A percentile compares a stretch with the other conserved stretches of the same genome.
These are phyloP conservation scores for Sebastes matsubarae DNA, from an alignment of 2,797 vertebrate species.

Conservation along the genomic window DNA sequence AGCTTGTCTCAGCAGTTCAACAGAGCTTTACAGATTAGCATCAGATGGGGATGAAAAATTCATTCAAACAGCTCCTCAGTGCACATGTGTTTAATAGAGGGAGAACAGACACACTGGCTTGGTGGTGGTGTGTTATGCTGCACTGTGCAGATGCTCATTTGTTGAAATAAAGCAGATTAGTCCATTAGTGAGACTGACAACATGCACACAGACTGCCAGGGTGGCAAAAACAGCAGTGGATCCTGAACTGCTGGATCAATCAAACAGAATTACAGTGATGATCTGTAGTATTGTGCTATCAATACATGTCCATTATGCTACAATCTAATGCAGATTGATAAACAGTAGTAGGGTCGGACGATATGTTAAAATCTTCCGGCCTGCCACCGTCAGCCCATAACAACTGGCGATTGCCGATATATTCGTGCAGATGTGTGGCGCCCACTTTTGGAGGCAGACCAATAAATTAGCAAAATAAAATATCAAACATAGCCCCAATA, in stretches of 20 bases:
- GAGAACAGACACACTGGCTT: neutral
- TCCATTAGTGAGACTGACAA: conserved; percentile 51
- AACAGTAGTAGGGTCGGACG: neutral
- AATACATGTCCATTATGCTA: neutral
- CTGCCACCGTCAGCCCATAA: neutral
- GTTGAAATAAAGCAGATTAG: conserved; percentile 57
- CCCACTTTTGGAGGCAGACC: too few relatives aligned
- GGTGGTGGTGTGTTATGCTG: neutral
- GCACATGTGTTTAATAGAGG: conserved; percentile 7
- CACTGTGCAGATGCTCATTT: conserved; percentile 37
- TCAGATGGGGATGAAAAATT: conserved; percentile 39
- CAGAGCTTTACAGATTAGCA: conserved; percentile 40
- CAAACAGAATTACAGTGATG: conserved; percentile 16
- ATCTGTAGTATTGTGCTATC: neutral
- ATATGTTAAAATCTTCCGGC: neutral
- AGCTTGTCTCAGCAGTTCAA: conserved; percentile 57
- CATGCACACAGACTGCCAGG: conserved; percentile 31
- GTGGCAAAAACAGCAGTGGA: conserved; percentile 33
- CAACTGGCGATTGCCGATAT: too few relatives aligned
- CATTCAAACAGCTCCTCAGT: conserved; percentile 23
- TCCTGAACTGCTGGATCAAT: conserved; percentile 49
- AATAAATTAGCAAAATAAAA: too few relatives aligned
- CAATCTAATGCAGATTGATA: neutral
- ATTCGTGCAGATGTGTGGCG: too few relatives aligned
- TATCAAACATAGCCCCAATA: fast-evolving